Evolutionary conservation across 2,888 invertebrate genomes (phyloP), one percentile per base, ranked within the genome.

Genomic region (Ornithoptera alexandrae): DNA sequence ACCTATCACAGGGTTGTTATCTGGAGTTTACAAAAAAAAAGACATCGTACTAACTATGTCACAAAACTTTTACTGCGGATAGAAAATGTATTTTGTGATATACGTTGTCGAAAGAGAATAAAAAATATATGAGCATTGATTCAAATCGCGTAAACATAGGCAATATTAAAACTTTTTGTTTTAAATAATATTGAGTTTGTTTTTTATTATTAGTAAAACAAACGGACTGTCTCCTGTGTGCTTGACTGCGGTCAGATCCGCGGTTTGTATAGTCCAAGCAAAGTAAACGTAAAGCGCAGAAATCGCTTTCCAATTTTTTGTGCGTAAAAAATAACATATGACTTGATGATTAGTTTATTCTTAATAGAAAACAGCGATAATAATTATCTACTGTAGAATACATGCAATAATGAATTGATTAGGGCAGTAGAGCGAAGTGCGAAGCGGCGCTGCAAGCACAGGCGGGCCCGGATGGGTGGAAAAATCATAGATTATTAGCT

Each of bases 401-500:
- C 69, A 71, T 76, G 71, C 71, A 73, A 71, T 75, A 75, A 74
- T 68, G 67, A 72, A 74, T 71, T 76, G 76, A 78, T 77, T 77
- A 70, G 72, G 68, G 74, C 79, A 72, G 68, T 73, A 74, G 68
- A 71, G 72, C 73, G 70, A 68, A 68, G 57, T 68, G 74, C 73
- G 74, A 71, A 67, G 61, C 65, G 69, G 69, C 72, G 73, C 74
- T 73, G 72, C 53, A 67, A 70, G 67, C 74, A 6, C 78, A 73
- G 73, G 71, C 74, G 79, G 71, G 79, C 73, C 79, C 90, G 88
- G 86, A 84, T 85, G 91, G 78, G 90, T 86, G 87, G 89, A 92
- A 92, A 89, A 91, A 90, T 90, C 87, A 79, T 74, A 86, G 83
- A 85, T 90, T 90, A 92, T 90, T 90, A 91, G 83, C 82, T 74